Conservation (phyloP, 2,888 invertebrate genomes). For the Nesidiocoris tenuis region DNA sequence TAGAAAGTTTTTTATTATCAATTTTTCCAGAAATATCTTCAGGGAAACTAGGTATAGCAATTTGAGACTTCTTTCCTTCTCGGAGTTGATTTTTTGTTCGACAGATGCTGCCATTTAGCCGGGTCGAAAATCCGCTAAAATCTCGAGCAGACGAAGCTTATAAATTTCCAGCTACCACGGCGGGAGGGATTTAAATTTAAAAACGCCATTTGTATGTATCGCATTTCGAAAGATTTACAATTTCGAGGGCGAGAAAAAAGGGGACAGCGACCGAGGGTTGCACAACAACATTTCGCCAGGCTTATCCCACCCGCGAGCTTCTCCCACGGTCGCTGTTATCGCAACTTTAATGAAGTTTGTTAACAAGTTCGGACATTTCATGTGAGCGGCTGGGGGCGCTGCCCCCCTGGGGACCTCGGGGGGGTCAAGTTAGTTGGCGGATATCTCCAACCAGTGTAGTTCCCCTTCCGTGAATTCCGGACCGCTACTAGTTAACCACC, state of each 20-base stretch:
- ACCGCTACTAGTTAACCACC: slow-evolving; percentile 1
- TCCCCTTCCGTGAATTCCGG: slow-evolving; percentile 4
- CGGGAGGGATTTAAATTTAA: slow-evolving; percentile 43
- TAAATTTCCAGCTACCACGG: too few relatives aligned
- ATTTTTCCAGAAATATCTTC: too few relatives aligned
- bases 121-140: too few relatives aligned
- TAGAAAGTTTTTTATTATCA: too few relatives aligned
- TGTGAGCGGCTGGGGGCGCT: slow-evolving; percentile 22
- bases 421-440: not conserved
- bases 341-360: slow-evolving; percentile 48
- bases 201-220: slow-evolving; percentile 45
- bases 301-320: not conserved
- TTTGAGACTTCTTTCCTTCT: too few relatives aligned
- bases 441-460: slow-evolving; percentile 6
- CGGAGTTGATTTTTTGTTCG: too few relatives aligned
- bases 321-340: slow-evolving; percentile 31
- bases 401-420: slow-evolving; percentile 14
- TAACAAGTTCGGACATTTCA: slow-evolving; percentile 47
- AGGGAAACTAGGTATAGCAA: too few relatives aligned
- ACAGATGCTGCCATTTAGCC: too few relatives aligned
- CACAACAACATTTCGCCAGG: not conserved
- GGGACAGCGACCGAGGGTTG: slow-evolving; percentile 19
- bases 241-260: slow-evolving; percentile 12
- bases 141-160: too few relatives aligned
- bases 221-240: slow-evolving; percentile 23